Percentiles rank a stretch among this genome's conserved stretches.
These are phyloP conservation scores for Todiramphus saurophagus DNA, from an alignment of 2,113 vertebrate genomes.

Conservation along the genomic window DNA sequence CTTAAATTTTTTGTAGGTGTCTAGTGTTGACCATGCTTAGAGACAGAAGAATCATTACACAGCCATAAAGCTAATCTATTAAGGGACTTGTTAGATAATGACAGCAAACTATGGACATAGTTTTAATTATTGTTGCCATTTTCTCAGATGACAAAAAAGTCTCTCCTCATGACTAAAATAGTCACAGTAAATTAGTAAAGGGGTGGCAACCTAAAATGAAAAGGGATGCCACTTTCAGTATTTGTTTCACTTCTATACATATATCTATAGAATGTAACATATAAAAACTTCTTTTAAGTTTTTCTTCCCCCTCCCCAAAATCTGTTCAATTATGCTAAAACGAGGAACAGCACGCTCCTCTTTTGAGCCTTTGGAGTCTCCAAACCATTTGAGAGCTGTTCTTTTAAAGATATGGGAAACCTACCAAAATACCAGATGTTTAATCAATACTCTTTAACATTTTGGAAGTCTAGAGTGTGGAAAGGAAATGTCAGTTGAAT, in stretches of 20 bases:
- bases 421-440: slow-evolving; percentile 73
- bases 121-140: neutral
- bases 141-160: neutral
- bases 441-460: slow-evolving; percentile 69
- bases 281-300: slow-evolving; percentile 42
- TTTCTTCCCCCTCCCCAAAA: neutral
- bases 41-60: neutral
- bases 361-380: slow-evolving; percentile 61
- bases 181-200: neutral
- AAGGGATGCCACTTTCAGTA: neutral
- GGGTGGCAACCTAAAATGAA: neutral
- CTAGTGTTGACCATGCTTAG: neutral
- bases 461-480: slow-evolving; percentile 61
- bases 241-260: slow-evolving; percentile 8
- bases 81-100: neutral
- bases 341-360: slow-evolving; percentile 32
- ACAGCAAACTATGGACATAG: neutral
- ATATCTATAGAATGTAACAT: neutral
- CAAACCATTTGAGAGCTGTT: slow-evolving; percentile 60
- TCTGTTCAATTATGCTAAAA: slow-evolving; percentile 46
- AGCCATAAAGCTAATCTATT: neutral
- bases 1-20: neutral
- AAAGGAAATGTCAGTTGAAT: slow-evolving; percentile 60
- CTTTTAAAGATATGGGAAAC: slow-evolving; percentile 72
- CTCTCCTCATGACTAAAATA: neutral